Percentiles rank a stretch among this genome's conserved stretches.
Evolutionary conservation across 2,113 vertebrate species (phyloP).

Genomic region (Vombatus ursinus): DNA sequence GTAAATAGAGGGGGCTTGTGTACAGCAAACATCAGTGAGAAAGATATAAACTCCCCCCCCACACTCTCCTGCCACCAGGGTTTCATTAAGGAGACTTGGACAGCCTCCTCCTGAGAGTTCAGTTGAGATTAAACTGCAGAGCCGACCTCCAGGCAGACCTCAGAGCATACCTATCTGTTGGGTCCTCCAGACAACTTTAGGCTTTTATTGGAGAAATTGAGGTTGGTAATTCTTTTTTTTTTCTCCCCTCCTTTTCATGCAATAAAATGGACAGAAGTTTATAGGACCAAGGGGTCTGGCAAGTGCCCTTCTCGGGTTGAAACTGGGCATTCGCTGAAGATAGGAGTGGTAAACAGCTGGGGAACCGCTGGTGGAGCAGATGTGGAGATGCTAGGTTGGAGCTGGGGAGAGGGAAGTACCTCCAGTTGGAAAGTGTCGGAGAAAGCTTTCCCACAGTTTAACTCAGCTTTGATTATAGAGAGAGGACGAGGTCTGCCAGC

Average conservation of each 20-base stretch:
- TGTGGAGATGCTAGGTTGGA: neutral
- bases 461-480: neutral
- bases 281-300: neutral
- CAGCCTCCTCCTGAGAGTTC: slow-evolving; percentile 54
- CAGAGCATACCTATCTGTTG: neutral
- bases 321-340: neutral
- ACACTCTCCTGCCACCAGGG: slow-evolving; percentile 37
- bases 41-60: slow-evolving; percentile 85
- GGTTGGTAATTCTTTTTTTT: slow-evolving; percentile 66
- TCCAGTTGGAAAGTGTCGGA: neutral
- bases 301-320: neutral
- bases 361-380: neutral
- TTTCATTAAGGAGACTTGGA: slow-evolving; percentile 68
- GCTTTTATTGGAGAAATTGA: slow-evolving; percentile 38
- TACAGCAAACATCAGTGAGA: slow-evolving; percentile 83
- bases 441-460: neutral
- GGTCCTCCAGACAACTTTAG: slow-evolving; percentile 15
- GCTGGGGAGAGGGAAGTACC: neutral
- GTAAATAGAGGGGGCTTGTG: slow-evolving; percentile 85
- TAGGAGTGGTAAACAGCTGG: neutral
- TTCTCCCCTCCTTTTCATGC: neutral
- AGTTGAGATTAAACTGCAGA: slow-evolving; percentile 18
- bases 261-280: neutral
- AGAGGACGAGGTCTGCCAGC: neutral
- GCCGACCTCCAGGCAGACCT: neutral